Evolutionary conservation across 1,140 invertebrate genomes (phyloP), one percentile per base, ranked within the genome.

Genomic region (Condylostylus longicornis): DNA sequence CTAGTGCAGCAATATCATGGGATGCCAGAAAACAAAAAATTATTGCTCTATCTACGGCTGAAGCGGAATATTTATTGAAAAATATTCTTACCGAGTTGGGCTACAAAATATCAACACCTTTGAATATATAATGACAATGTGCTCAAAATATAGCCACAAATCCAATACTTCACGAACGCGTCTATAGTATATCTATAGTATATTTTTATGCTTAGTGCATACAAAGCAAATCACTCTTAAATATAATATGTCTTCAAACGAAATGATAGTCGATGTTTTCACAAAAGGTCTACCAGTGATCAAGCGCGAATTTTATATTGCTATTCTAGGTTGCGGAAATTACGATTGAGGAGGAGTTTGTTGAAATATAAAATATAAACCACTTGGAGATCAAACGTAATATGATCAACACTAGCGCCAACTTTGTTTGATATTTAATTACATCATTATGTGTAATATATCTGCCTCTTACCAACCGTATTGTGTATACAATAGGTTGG

Each of bases 41-140:
- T 17, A 45, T 64, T 20, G 50, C 58, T 7, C 18, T 59, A 5
- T 63, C 52, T 29, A 58, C 40, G n/a, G 56, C 49, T 18, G 58
- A 66, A 44, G 57, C 61, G 0, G 63, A 66, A 43, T 62, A 59
- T 35, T 50, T 64, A 37, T 35, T 61, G 15, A 46, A 37, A 35
- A 36, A 42, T 21, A 45, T 61, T 13, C 17, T 44, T 18, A 15
- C 28, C 14, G 33, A 36, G 19, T 9, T 3, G 14, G 17, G 6
- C 4, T 23, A 59, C 65, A 44, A 61, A 68, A 44, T 50, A 50
- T 53, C 9, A 51, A 48, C 15, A 20, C n/a, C n/a, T n/a, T n/a
- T n/a, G 13, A 9, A 30, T 46, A 14, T 44, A 35, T 27, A 43
- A 42, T 39, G 51, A 58, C 39, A 58, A 52, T 41, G 50, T 31